A percentile compares a stretch with the other conserved stretches of the same genome.
Evolutionary conservation across 2,888 invertebrate species (phyloP).

Genomic region (Aleiodes leptofemur): DNA sequence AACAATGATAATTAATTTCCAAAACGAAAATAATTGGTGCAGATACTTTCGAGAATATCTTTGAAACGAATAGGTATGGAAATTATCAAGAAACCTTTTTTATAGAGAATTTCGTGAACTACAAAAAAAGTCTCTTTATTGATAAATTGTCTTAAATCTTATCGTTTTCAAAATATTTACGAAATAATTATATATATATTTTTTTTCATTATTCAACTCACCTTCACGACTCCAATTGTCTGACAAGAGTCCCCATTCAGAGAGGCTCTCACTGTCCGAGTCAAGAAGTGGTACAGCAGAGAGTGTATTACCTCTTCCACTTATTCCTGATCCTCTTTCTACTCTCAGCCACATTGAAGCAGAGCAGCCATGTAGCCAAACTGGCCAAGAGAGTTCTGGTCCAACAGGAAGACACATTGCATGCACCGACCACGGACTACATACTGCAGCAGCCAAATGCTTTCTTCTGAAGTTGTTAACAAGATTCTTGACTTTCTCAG

Average conservation of each 20-base stretch:
- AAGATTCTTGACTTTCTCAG: conserved; percentile 70
- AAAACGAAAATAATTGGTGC: conserved; percentile 5
- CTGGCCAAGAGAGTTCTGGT: conserved; percentile 77
- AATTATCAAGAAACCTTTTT: no score
- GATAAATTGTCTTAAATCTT: no score
- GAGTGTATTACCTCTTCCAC: conserved; percentile 56
- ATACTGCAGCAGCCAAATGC: conserved; percentile 69
- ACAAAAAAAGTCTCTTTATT: no score
- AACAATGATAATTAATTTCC: conserved; percentile 2
- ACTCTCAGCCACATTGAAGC: conserved; percentile 78
- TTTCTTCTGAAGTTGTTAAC: conserved; percentile 71
- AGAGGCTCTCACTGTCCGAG: conserved; percentile 70
- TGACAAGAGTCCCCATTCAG: conserved; percentile 72
- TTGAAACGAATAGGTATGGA: conserved; percentile 54
- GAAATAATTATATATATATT: no score
- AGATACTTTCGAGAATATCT: not conserved
- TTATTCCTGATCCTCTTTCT: conserved; percentile 68
- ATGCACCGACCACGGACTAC: conserved; percentile 73
- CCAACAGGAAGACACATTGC: conserved; percentile 71
- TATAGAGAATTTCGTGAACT: no score
- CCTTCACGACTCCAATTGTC: conserved; percentile 72
- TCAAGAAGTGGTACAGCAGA: conserved; percentile 60
- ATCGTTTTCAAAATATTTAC: no score
- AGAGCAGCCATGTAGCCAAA: conserved; percentile 81
- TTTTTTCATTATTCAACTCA: no score